Conservation (phyloP, 2,888 invertebrate species). For the Acanthosepion pharaonis region DNA sequence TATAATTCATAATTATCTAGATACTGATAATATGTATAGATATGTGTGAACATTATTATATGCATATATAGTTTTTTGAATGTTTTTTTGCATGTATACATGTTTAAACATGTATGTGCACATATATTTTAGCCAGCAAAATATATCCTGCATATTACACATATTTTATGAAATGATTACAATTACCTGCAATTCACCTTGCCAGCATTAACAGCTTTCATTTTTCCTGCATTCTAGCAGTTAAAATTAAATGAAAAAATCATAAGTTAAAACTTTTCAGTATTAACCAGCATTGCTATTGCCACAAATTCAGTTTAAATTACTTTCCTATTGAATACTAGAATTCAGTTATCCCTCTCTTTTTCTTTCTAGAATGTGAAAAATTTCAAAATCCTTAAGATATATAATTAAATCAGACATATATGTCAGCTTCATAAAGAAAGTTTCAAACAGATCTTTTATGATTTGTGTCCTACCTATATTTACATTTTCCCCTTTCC, state of each 20-base stretch:
- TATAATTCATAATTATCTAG: not conserved
- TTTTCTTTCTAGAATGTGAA: not conserved
- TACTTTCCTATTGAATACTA: not conserved
- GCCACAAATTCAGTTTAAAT: not conserved
- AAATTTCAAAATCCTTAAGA: not conserved
- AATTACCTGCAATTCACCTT: not conserved
- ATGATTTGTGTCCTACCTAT: not conserved
- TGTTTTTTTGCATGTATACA: not conserved
- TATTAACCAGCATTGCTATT: not conserved
- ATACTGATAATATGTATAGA: not conserved
- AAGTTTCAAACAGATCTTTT: not conserved
- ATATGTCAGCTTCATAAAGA: not conserved
- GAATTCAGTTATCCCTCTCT: not conserved
- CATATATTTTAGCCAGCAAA: not conserved
- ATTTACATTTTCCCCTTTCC: too few species aligned
- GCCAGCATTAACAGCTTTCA: not conserved
- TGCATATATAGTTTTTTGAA: not conserved
- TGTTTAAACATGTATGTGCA: not conserved
- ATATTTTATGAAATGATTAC: slow-evolving; percentile 15
- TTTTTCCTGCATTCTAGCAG: not conserved
- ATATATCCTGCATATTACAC: not conserved
- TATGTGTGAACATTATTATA: not conserved
- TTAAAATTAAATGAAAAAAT: not conserved
- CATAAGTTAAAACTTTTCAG: not conserved
- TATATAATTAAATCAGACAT: not conserved